These are phyloP conservation scores for Urechis unicinctus DNA, from an alignment of 2,888 invertebrate genomes.

Conservation along the genomic window DNA sequence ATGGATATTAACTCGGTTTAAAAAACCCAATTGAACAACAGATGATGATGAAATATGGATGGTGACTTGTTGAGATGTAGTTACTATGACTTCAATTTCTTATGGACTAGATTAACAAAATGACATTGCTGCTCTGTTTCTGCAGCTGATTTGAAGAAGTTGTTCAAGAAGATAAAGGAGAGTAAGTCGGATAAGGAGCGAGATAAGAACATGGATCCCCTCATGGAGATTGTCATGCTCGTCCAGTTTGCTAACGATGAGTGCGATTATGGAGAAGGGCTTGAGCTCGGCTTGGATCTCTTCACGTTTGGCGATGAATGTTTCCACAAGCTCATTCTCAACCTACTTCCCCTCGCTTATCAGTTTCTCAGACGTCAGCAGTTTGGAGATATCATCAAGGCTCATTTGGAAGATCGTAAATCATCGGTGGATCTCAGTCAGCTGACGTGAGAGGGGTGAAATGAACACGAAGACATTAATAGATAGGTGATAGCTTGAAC, in stretches of 20 bases:
- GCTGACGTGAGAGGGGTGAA: too few relatives aligned
- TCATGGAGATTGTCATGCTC: constrained; percentile 76
- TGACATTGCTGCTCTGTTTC: too few relatives aligned
- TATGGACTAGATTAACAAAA: too few relatives aligned
- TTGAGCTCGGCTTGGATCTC: constrained; percentile 81
- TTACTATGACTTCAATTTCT: neutral
- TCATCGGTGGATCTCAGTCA: constrained; percentile 13
- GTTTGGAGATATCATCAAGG: constrained; percentile 68
- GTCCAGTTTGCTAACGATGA: constrained; percentile 89
- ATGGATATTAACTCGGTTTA: too few relatives aligned
- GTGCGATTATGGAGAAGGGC: constrained; percentile 86
- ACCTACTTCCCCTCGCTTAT: constrained; percentile 69
- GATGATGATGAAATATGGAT: too few relatives aligned
- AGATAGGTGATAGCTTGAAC: too few relatives aligned
- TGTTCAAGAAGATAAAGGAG: constrained; percentile 60
- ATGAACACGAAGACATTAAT: too few relatives aligned
- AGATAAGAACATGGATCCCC: constrained; percentile 59
- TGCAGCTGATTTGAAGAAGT: constrained; percentile 63
- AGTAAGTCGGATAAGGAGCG: constrained; percentile 57
- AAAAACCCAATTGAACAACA: too few relatives aligned
- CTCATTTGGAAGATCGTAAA: constrained; percentile 67
- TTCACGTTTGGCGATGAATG: constrained; percentile 66
- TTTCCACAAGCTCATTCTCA: constrained; percentile 63
- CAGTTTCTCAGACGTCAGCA: constrained; percentile 65
- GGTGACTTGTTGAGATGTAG: neutral